These are phyloP conservation scores for Bradypodion ventrale DNA, from an alignment of 2,797 vertebrate genomes.

Conservation along the genomic window DNA sequence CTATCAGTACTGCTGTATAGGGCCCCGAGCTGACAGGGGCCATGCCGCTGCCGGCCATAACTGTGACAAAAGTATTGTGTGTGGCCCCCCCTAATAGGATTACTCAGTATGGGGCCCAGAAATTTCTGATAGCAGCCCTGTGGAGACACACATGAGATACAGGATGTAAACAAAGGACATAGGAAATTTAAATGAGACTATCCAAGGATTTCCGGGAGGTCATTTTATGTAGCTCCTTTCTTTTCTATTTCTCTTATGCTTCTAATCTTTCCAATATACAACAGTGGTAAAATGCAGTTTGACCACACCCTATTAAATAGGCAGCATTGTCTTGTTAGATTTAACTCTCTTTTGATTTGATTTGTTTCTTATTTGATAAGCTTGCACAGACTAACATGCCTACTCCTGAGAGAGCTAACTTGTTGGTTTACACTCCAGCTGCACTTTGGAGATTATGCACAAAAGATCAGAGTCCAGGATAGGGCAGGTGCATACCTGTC, in stretches of 20 bases:
- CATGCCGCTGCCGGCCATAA: no score
- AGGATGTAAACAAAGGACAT: neutral
- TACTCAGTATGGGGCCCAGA: no score
- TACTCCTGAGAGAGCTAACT: no score
- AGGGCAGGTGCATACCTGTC: neutral
- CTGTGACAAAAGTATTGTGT: no score
- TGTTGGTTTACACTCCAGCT: neutral
- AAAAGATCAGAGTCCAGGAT: neutral
- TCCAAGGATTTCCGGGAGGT: neutral
- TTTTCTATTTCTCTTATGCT: neutral
- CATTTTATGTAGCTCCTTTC: neutral
- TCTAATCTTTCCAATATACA: neutral
- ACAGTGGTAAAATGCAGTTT: neutral
- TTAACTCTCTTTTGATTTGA: no score
- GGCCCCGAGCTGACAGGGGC: no score
- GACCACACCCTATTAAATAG: neutral
- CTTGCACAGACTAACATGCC: no score
- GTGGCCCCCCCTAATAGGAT: no score
- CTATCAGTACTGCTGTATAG: no score
- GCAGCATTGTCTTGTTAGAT: neutral
- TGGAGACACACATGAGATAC: neutral
- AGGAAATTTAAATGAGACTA: neutral
- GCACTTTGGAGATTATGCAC: neutral
- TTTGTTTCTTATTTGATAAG: no score
- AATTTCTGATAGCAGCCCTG: no score